phyloP scores from a whole-genome alignment of 2,797 vertebrate species.

The Myiotriccus ornatus region DNA sequence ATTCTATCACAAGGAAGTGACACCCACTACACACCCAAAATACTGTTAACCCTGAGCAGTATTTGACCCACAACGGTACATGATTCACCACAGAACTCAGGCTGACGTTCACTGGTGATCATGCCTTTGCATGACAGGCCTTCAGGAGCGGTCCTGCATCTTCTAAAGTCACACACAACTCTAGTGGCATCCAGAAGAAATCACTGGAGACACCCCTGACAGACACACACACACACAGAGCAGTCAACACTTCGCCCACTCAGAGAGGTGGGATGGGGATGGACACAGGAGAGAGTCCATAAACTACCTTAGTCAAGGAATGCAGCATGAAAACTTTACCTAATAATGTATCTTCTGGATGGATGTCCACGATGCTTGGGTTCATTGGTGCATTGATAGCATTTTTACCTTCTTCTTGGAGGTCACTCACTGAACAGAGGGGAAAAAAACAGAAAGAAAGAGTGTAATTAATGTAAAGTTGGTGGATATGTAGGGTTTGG shows the following conservation, averaged over 20 bases:
- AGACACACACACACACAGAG: background rate
- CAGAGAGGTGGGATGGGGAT: background rate
- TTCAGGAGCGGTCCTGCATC: background rate
- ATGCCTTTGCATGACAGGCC: background rate
- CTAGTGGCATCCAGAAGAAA: background rate
- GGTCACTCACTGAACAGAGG: conserved; percentile 85
- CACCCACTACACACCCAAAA: conserved; percentile 1
- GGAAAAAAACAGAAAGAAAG: background rate
- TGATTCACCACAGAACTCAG: background rate
- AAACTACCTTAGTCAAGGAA: background rate
- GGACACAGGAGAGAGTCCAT: background rate
- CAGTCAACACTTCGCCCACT: background rate
- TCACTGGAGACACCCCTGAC: background rate
- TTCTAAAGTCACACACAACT: background rate
- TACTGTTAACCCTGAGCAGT: background rate
- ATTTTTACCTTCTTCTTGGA: conserved; percentile 94
- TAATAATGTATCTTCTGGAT: conserved; percentile 89
- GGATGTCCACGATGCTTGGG: conserved; percentile 79
- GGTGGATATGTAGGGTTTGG: background rate
- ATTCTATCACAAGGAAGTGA: background rate
- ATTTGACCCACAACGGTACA: background rate
- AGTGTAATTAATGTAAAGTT: background rate
- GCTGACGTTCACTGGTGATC: background rate
- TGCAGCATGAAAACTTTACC: conserved; percentile 72
- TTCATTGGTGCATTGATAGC: conserved; percentile 92